Evolutionary conservation across 2,888 invertebrate genomes (phyloP), one percentile per base, ranked within the genome.

Genomic region (Papilio elwesi): DNA sequence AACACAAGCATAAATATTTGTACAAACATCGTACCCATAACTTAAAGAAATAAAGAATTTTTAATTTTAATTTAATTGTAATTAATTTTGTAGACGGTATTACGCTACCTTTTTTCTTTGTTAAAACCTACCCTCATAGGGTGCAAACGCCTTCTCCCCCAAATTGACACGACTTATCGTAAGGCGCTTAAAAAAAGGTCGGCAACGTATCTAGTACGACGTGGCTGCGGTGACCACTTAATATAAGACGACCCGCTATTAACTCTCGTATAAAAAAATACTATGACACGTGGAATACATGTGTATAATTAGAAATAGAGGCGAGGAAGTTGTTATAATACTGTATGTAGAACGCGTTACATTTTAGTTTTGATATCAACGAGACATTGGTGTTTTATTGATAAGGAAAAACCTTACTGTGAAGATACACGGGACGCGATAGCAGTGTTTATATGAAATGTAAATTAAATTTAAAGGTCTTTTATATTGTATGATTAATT

Each of bases 331-430:
- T 6, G 43, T 51, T 51, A 51, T 43, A 62, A 15, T 15, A 43
- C 15, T 11, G 5, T 26, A 43, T 43, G 7, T 9, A 43, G 15
- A 43, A 43, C 36, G 59, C 0, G 15, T 59, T 62, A 62, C 38
- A 43, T 59, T 36, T 59, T 43, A 43, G 36, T 57, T 59, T 43
- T 15, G n/a, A 43, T 62, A 62, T 62, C 59, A 15, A 62, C 15
- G 43, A 62, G 43, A 62, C 43, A 62, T 62, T 62, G 59, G 15
- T 15, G 59, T 62, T 59, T 55, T 36, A 57, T 38, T 62, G 59
- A 62, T 62, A 62, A 62, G 59, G 59, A 62, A 62, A 59, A 62
- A 43, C 59, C 59, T 62, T 62, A 62, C 10, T 43, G 43, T 15
- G 10, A 38, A 43, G 43, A 43, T 59, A 59, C 59, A 62, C 59